Conservation (phyloP, 2,797 vertebrate species). For the Simalia tracyae region DNA sequence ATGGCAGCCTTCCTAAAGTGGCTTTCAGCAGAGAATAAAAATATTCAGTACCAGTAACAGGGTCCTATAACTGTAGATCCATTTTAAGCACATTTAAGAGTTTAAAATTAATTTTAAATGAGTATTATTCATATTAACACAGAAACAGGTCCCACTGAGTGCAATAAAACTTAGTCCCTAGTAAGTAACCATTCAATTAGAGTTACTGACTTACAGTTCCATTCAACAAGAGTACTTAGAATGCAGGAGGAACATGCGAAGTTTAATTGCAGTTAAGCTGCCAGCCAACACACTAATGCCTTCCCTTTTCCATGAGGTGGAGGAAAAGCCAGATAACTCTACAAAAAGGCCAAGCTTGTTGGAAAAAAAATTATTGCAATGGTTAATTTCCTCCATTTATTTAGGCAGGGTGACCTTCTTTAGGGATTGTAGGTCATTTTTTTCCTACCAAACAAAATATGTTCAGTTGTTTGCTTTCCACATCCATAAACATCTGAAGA, state of each 20-base stretch:
- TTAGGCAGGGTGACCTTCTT: not conserved
- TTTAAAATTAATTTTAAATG: not conserved
- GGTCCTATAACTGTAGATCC: not conserved
- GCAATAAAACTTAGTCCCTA: not conserved
- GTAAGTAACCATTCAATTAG: not conserved
- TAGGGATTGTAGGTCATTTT: not conserved
- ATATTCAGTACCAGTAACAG: not conserved
- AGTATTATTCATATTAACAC: not conserved
- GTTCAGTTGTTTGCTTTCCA: not conserved
- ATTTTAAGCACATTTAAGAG: not conserved
- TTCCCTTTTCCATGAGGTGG: not conserved
- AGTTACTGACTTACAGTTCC: not conserved
- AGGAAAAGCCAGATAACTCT: not conserved
- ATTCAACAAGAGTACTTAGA: not conserved
- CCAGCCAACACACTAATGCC: not conserved
- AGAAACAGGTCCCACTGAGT: slow-evolving; percentile 1
- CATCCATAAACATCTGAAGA: not conserved
- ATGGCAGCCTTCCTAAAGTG: not conserved
- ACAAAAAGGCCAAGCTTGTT: not conserved
- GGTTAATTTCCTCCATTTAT: slow-evolving; percentile 1
- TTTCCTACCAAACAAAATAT: not conserved
- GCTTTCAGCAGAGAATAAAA: not conserved
- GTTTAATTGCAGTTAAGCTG: not conserved
- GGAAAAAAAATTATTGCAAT: not conserved
- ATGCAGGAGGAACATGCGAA: not conserved